These are phyloP conservation scores for Anodontia alba DNA, from an alignment of 2,888 invertebrate genomes.

Conservation along the genomic window DNA sequence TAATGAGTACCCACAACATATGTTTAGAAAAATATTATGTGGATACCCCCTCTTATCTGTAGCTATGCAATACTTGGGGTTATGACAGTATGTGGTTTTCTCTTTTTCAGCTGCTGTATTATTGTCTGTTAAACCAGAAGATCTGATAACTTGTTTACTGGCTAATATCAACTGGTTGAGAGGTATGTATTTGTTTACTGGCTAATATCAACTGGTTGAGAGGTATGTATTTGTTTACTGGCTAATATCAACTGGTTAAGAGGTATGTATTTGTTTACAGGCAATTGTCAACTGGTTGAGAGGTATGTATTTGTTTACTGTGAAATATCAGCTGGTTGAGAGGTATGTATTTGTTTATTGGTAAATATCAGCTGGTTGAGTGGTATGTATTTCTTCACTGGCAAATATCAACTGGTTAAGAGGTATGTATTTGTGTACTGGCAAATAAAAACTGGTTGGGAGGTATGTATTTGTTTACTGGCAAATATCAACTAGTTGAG, in stretches of 20 bases:
- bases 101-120: conserved; percentile 89
- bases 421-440: conserved; percentile 63
- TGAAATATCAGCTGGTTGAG: conserved; percentile 64
- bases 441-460: conserved; percentile 64
- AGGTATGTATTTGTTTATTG: conserved; percentile 64
- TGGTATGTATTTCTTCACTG: conserved; percentile 63
- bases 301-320: conserved; percentile 64
- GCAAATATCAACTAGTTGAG: conserved; percentile 64
- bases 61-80: too few species aligned
- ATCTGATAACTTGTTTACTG: conserved; percentile 86
- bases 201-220: conserved; percentile 63
- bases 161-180: conserved; percentile 64
- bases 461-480: conserved; percentile 64
- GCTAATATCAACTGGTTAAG: conserved; percentile 64
- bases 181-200: conserved; percentile 64
- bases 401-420: conserved; percentile 64
- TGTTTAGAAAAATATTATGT: too few species aligned
- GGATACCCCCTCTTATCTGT: too few species aligned
- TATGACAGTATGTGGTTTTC: too few species aligned
- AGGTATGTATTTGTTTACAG: conserved; percentile 64
- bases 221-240: conserved; percentile 64
- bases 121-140: conserved; percentile 91
- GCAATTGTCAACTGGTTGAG: conserved; percentile 64
- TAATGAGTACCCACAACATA: too few species aligned
- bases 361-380: conserved; percentile 64